Base-by-base conservation (phyloP, 2,888 invertebrate genomes). In the Pseudoips prasinana region DNA sequence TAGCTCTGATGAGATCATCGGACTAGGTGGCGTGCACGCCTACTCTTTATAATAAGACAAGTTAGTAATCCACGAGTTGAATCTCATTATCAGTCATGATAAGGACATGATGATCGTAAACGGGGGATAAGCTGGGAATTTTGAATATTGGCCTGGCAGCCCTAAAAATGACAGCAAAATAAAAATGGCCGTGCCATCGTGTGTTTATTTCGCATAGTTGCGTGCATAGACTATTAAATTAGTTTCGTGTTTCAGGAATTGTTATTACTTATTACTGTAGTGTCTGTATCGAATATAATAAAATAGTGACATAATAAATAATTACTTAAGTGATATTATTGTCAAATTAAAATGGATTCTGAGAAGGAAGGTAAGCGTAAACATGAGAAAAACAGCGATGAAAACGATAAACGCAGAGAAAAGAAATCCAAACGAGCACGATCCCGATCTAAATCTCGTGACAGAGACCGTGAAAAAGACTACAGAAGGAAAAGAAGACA, bases 331-430 rank as follows among this genome's bases (percentile, higher is more conserved):
- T 10, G 11, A n/a, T n/a, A n/a, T 20, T n/a, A 20, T 20, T 20
- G 20, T 20, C 3, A 20, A 2, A 2, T 20, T 14, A 59, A 55
- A 53, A 86, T 86, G 85, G 80, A 84, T 29, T 29, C 59, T 5
- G 61, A 53, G 22, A 71, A 57, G 23, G 75, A 78, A 47, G 58
- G 58, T 39, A 84, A 79, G 58, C 76, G 81, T 35, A 82, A 67
- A 45, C 75, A 73, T 46, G 73, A 79, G 38, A 74, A 59, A 67
- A 45, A 64, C 32, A 60, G 59, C 36, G 77, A 78, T 42, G 73
- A 68, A 31, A 73, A 75, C 20, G 74, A 79, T 25, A 52, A 56
- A 47, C 64, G 60, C 17, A 70, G 47, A 36, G 73, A 78, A 51
- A 79, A 61, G 45, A 77, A 67, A 41, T 58, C 72, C 1, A 85